Percentiles rank a stretch among this genome's conserved stretches.
Conservation (phyloP, 2,888 invertebrate genomes). For the Melanostoma mellinum region DNA sequence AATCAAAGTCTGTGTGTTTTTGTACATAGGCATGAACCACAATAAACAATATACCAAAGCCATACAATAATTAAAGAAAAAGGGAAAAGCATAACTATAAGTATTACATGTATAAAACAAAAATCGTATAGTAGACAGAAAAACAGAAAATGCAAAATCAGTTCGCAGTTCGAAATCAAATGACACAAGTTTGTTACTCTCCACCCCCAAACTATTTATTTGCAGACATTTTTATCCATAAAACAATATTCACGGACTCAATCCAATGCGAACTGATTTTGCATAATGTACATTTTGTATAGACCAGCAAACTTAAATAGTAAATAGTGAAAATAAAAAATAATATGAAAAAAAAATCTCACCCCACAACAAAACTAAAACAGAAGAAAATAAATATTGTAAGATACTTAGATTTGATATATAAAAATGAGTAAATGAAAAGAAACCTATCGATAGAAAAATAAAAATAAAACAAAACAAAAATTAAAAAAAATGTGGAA, state of each 20-base stretch:
- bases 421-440: slow-evolving; percentile 47
- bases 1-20: slow-evolving; percentile 76
- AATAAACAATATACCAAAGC: slow-evolving; percentile 80
- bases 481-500: slow-evolving; percentile 55
- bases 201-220: too few relatives aligned
- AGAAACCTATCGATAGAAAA: slow-evolving; percentile 36
- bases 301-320: slow-evolving; percentile 50
- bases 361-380: slow-evolving; percentile 72
- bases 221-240: too few relatives aligned
- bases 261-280: slow-evolving; percentile 35
- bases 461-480: slow-evolving; percentile 33
- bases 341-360: slow-evolving; percentile 63
- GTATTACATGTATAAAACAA: slow-evolving; percentile 53
- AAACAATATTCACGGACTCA: background rate
- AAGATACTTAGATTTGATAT: slow-evolving; percentile 74
- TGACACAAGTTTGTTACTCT: too few relatives aligned
- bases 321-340: slow-evolving; percentile 37
- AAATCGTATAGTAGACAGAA: slow-evolving; percentile 49
- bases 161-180: background rate
- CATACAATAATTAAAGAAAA: slow-evolving; percentile 74
- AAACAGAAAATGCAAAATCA: slow-evolving; percentile 31
- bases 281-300: slow-evolving; percentile 71
- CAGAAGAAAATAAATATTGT: slow-evolving; percentile 52
- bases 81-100: slow-evolving; percentile 47
- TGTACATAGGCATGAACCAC: slow-evolving; percentile 74